Evolutionary conservation across 1,140 invertebrate genomes (phyloP).

Genomic region (Paralvinella palmiformis): DNA sequence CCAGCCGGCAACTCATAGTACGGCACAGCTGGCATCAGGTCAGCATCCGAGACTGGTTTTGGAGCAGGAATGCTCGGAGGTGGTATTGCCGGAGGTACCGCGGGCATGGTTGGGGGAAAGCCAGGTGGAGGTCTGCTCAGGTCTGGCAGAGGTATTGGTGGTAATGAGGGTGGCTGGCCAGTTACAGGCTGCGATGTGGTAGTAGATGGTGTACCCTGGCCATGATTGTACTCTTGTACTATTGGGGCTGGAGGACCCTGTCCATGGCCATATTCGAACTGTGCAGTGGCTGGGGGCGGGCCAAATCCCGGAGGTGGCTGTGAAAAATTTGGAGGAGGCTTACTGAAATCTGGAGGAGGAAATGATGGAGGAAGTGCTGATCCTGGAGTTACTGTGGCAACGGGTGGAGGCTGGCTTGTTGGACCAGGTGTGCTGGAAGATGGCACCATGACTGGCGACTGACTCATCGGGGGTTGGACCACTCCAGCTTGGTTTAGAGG

Average conservation of each 20-base stretch:
- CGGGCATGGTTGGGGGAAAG: constrained; percentile 52
- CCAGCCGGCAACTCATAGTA: constrained; percentile 95
- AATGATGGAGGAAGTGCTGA: too few species aligned
- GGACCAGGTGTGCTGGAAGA: too few species aligned
- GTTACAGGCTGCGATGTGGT: too few species aligned
- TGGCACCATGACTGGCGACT: neutral
- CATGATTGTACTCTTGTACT: constrained; percentile 16
- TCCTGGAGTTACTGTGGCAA: neutral
- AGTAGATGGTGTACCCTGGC: constrained; percentile 3
- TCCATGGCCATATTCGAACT: constrained; percentile 38
- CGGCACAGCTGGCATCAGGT: constrained; percentile 74
- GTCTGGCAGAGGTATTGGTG: constrained; percentile 60
- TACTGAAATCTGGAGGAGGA: constrained; percentile 9
- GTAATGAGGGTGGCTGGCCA: constrained; percentile 55
- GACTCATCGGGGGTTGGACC: neutral
- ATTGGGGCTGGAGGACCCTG: constrained; percentile 7
- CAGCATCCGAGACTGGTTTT: constrained; percentile 42
- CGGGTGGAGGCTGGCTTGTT: too few species aligned
- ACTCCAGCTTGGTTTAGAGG: neutral
- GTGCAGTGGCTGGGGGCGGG: constrained; percentile 27
- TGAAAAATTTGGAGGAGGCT: constrained; percentile 21
- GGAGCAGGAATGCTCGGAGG: constrained; percentile 17
- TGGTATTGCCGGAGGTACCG: constrained; percentile 22
- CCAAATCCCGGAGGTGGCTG: constrained; percentile 21
- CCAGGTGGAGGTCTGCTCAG: constrained; percentile 79